A percentile compares a stretch with the other conserved stretches of the same genome.
Conservation (phyloP, 2,888 invertebrate genomes). For the Linnaemya tessellans region DNA sequence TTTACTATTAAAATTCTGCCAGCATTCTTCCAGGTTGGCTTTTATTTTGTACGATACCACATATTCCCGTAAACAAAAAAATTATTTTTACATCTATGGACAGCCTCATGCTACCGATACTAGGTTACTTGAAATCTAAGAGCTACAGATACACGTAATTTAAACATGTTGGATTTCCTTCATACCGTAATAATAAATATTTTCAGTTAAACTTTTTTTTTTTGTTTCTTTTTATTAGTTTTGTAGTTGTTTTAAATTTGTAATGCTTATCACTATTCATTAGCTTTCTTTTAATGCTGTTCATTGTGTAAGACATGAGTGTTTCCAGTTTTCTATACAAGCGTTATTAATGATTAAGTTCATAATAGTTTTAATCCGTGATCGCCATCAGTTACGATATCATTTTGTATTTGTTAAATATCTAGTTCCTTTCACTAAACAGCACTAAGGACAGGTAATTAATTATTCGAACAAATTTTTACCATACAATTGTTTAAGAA, state of each 20-base stretch:
- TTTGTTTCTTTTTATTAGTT: background rate
- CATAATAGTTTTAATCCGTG: constrained; percentile 29
- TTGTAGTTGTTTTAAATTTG: background rate
- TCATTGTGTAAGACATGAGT: background rate
- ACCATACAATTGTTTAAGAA: background rate
- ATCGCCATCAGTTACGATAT: background rate
- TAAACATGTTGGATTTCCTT: constrained; percentile 56
- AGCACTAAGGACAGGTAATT: background rate
- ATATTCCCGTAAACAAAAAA: constrained; percentile 2
- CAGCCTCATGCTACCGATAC: constrained; percentile 3
- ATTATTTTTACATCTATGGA: background rate
- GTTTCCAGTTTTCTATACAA: background rate
- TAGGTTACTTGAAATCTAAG: background rate
- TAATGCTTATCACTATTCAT: constrained; percentile 3
- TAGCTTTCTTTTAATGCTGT: background rate
- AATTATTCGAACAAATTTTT: constrained; percentile 14
- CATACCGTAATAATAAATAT: constrained; percentile 44
- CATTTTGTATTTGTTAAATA: constrained; percentile 17
- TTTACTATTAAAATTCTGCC: constrained; percentile 51
- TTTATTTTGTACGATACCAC: background rate
- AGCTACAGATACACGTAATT: constrained; percentile 42
- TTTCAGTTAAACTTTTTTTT: constrained; percentile 1
- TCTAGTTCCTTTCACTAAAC: background rate
- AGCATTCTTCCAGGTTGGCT: constrained; percentile 23
- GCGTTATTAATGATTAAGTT: constrained; percentile 26